These are phyloP conservation scores for Hetaerina titia DNA, from an alignment of 2,888 invertebrate genomes.

Conservation along the genomic window DNA sequence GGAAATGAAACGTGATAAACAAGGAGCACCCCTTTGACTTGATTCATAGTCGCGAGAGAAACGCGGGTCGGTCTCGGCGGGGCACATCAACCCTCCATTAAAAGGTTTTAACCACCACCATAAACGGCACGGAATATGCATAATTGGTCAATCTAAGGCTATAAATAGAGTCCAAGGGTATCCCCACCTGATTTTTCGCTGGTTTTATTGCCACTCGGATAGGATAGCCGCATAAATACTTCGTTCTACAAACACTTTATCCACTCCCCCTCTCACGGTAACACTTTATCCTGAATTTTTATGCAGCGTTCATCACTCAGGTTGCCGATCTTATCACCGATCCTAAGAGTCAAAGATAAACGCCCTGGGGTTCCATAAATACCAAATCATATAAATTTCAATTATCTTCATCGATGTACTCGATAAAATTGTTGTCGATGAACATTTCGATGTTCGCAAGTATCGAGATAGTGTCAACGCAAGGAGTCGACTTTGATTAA, in stretches of 20 bases:
- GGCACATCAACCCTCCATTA: neutral
- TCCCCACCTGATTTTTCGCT: neutral
- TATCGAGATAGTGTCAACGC: too few relatives aligned
- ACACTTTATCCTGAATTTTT: neutral
- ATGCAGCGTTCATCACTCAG: neutral
- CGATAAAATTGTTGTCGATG: too few relatives aligned
- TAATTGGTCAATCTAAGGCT: neutral
- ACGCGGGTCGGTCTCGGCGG: neutral
- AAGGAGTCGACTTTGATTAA: too few relatives aligned
- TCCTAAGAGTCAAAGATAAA: too few relatives aligned
- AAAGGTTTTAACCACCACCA: neutral
- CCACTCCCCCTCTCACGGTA: neutral
- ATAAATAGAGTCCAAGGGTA: neutral
- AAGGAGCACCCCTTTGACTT: neutral
- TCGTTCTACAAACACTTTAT: neutral
- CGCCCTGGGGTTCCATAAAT: neutral
- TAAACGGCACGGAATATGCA: neutral
- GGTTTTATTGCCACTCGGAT: neutral
- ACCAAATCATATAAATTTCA: too few relatives aligned
- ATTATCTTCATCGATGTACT: too few relatives aligned
- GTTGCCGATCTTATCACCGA: neutral
- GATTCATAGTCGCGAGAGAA: neutral
- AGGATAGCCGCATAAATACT: neutral
- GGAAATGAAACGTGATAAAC: slow-evolving; percentile 3
- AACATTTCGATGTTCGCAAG: too few relatives aligned